Base-by-base conservation (phyloP, 1,140 invertebrate genomes). In the Bombus fervidus region DNA sequence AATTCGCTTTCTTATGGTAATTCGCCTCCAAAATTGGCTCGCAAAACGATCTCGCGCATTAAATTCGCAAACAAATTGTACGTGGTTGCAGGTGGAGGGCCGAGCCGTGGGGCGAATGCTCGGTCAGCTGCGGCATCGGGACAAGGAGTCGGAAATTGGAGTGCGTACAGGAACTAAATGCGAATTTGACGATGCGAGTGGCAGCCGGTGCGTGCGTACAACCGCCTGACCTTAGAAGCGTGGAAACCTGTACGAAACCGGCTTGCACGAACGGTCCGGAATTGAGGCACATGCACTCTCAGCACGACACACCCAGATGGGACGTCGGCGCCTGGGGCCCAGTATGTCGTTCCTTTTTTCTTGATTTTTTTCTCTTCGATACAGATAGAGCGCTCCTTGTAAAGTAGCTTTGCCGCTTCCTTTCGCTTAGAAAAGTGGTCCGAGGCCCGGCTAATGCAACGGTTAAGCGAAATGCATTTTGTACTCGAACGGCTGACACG, bases 61-160 rank as follows among this genome's bases (percentile, higher is more conserved):
- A 6, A 37, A 71, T 39, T 41, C 0, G 39, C 8, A 34, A 86
- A 28, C 31, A 18, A 53, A 53, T n/a, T 57, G 34, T 28, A 37
- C 15, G n/a, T 64, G 22, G 28, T 83, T 47, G 47, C 47, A 94
- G 94, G 77, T 95, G 94, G 94, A 91, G 90, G 80, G 89, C 91
- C 2, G 93, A 91, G 34, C 74, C 86, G 41, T 95, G 94, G 94
- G 91, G 92, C 88, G 92, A 96, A 87, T 97, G 97, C 91, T 97
- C 97, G 64, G 96, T 96, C 28, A 96, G 96, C 62, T 98, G 97
- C 93, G 97, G 97, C 18, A 95, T 95, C 86, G 97, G 97, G 87
- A 95, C 95, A n/a, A 95, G 96, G 88, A 96, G 95, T 1, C 93
- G 97, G 76, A 93, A 95, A 72, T 88, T 96, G 72, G 92, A 95